phyloP scores from a whole-genome alignment of 2,797 vertebrate species.

The Arctocebus calabarensis region DNA sequence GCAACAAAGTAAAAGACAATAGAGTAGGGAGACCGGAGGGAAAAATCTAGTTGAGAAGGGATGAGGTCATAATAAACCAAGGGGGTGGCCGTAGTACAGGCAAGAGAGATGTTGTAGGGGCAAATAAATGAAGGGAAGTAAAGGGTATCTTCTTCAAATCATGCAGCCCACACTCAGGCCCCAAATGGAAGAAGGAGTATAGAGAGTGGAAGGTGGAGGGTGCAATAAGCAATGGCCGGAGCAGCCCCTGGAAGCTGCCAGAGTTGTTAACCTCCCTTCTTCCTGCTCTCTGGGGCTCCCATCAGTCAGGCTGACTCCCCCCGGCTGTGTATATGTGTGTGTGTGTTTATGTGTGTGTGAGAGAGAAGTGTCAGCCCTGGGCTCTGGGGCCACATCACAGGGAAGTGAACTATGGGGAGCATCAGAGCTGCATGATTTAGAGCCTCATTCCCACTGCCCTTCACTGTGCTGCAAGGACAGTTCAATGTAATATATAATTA shows the following conservation, averaged over 20 bases:
- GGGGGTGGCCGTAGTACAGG: not conserved
- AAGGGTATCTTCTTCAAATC: not conserved
- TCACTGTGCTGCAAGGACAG: constrained; percentile 81
- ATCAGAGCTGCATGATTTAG: constrained; percentile 67
- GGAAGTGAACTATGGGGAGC: constrained; percentile 42
- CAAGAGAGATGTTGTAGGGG: not conserved
- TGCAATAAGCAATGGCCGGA: not conserved
- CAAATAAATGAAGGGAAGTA: not conserved
- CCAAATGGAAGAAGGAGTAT: not conserved
- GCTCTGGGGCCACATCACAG: constrained; percentile 55
- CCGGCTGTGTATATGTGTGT: not conserved
- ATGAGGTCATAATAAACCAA: not conserved
- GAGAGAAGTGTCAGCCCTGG: constrained; percentile 43
- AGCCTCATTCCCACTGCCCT: constrained; percentile 83
- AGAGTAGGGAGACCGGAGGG: not conserved
- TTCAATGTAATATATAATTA: constrained; percentile 72
- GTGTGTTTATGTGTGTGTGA: not conserved
- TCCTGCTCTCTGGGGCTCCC: not conserved
- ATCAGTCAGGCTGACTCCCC: not conserved
- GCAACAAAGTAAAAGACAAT: constrained; percentile 51
- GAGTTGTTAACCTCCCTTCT: constrained; percentile 12
- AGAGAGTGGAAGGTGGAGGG: not conserved
- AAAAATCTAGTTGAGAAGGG: constrained; percentile 28
- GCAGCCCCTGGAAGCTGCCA: constrained; percentile 29
- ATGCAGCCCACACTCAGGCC: not conserved